Evolutionary conservation across 2,797 vertebrate species (phyloP).

Genomic region (Pseudomugil tenellus): DNA sequence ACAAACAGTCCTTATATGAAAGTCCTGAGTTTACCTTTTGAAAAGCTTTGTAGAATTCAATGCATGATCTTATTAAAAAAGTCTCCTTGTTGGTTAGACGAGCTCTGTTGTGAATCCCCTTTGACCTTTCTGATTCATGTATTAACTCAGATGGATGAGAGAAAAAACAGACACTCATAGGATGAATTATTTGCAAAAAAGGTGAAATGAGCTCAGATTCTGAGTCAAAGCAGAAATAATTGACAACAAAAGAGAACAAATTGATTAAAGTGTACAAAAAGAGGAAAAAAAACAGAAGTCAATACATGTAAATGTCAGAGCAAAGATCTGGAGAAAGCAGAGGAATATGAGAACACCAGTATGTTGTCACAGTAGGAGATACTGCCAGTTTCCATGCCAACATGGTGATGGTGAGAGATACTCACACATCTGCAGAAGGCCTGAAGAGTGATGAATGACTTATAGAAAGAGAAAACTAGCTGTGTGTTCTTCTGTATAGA

Average conservation of each 20-base stretch:
- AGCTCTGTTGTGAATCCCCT: slow-evolving; percentile 41
- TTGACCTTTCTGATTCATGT: slow-evolving; percentile 36
- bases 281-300: slow-evolving; percentile 3
- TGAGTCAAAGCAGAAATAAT: neutral
- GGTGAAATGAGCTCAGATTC: slow-evolving; percentile 1
- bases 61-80: neutral
- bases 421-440: slow-evolving; percentile 22
- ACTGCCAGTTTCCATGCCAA: slow-evolving; percentile 75
- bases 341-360: slow-evolving; percentile 30
- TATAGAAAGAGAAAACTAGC: slow-evolving; percentile 33
- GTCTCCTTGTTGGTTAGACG: slow-evolving; percentile 26
- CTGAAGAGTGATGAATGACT: slow-evolving; percentile 48
- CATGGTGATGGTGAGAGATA: slow-evolving; percentile 37
- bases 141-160: slow-evolving; percentile 48
- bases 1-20: too few relatives aligned
- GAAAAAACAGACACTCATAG: slow-evolving; percentile 61
- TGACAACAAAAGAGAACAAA: neutral
- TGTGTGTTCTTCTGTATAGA: slow-evolving; percentile 13
- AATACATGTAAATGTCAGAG: slow-evolving; percentile 11
- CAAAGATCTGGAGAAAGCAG: slow-evolving; percentile 10
- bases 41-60: slow-evolving; percentile 40
- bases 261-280: neutral
- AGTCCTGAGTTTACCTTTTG: slow-evolving; percentile 16
- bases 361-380: slow-evolving; percentile 42
- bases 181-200: slow-evolving; percentile 47